phyloP scores from a whole-genome alignment of 2,888 invertebrate genomes.

The Orthosia gracilis region DNA sequence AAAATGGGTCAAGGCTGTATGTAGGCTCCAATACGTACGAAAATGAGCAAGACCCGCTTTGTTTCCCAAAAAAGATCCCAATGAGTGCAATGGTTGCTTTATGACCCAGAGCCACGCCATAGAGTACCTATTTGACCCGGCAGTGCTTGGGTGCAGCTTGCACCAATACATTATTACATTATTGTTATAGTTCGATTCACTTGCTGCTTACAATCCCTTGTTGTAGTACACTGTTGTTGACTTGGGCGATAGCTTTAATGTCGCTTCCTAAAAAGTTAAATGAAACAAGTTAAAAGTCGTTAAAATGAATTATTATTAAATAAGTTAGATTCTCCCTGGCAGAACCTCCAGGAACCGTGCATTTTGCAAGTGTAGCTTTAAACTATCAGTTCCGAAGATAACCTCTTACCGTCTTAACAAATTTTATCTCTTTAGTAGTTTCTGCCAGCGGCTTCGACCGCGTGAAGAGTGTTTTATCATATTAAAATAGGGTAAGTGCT shows the following conservation, averaged over 20 bases:
- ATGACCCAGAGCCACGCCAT: background rate
- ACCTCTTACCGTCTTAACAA: no score
- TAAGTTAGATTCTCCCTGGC: no score
- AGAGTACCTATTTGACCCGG: conserved; percentile 1
- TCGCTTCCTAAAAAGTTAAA: conserved; percentile 6
- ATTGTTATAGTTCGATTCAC: background rate
- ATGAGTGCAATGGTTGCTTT: background rate
- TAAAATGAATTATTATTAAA: background rate
- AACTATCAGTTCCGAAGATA: no score
- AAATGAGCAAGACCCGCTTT: background rate
- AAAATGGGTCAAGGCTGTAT: no score
- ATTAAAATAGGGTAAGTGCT: no score
- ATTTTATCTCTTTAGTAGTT: no score
- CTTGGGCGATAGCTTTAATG: conserved; percentile 15
- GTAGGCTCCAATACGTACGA: background rate
- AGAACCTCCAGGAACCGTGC: no score
- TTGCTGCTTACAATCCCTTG: conserved; percentile 34
- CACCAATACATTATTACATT: background rate
- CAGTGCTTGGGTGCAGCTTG: conserved; percentile 2
- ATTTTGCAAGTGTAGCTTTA: no score
- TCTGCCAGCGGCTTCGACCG: no score
- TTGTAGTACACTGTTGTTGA: conserved; percentile 16
- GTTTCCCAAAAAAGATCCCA: background rate
- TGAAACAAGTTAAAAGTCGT: background rate
- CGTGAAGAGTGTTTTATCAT: no score